Evolutionary conservation across 2,113 vertebrate species (phyloP).

Genomic region (Leptobrachium ailaonicum): DNA sequence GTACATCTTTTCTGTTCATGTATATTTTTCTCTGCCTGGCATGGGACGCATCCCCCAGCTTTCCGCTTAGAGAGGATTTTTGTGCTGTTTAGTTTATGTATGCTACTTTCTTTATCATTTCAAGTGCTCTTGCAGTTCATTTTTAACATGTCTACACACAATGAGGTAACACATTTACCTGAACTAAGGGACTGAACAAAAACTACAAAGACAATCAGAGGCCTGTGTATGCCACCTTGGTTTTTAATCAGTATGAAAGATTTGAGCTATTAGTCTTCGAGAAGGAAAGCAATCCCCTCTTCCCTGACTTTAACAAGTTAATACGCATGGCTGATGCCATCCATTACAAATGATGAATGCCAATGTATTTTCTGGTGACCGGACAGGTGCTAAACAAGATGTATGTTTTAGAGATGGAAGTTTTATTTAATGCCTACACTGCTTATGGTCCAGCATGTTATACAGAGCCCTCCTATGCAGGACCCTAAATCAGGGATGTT

Average conservation of each 20-base stretch:
- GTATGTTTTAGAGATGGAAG: constrained; percentile 26
- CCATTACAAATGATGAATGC: constrained; percentile 39
- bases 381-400: constrained; percentile 46
- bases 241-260: constrained; percentile 27
- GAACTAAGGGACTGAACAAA: no score
- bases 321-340: constrained; percentile 40
- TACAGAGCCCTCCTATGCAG: background rate
- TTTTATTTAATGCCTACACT: constrained; percentile 31
- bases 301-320: constrained; percentile 30
- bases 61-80: no score
- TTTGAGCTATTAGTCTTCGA: constrained; percentile 19
- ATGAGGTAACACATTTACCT: no score
- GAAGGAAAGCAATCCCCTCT: constrained; percentile 16
- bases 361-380: constrained; percentile 37
- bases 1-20: no score
- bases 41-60: no score
- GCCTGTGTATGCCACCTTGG: background rate
- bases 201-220: background rate
- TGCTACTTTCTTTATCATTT: no score
- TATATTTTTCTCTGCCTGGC: no score
- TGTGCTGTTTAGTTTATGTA: no score
- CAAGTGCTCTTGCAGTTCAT: no score
- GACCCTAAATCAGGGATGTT: constrained; percentile 18
- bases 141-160: no score
- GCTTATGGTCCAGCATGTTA: constrained; percentile 4